A percentile compares a stretch with the other conserved stretches of the same genome.
Conservation (phyloP, 1,140 invertebrate species). For the Aphelinus atriplicis region DNA sequence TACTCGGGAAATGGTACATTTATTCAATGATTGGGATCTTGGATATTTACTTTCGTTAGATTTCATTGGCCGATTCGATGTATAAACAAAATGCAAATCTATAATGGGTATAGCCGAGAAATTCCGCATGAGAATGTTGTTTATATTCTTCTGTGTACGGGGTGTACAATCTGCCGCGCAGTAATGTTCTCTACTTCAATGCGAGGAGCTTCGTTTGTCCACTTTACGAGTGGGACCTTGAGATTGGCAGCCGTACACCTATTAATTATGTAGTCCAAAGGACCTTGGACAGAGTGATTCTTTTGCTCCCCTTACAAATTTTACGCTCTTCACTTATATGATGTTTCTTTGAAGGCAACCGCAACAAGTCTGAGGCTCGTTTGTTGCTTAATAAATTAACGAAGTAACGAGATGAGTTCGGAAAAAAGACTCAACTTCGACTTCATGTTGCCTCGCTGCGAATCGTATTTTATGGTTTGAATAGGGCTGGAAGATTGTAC, state of each 20-base stretch:
- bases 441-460: conserved; percentile 8
- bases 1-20: too few species aligned
- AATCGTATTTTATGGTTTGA: conserved; percentile 28
- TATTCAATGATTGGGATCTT: too few species aligned
- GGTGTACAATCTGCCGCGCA: too few species aligned
- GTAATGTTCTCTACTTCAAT: background rate
- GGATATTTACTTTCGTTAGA: too few species aligned
- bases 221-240: conserved; percentile 25
- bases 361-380: conserved; percentile 18
- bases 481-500: background rate
- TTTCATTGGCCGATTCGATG: too few species aligned
- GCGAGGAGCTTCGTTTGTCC: background rate
- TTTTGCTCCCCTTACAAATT: conserved; percentile 37
- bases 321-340: conserved; percentile 30
- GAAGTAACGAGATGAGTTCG: conserved; percentile 30
- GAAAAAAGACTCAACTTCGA: conserved; percentile 18
- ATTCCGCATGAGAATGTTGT: too few species aligned
- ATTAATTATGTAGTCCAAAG: conserved; percentile 30
- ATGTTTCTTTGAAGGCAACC: conserved; percentile 27
- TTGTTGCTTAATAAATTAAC: conserved; percentile 38
- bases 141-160: too few species aligned
- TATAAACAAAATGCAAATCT: too few species aligned
- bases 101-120: too few species aligned
- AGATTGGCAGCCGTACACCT: conserved; percentile 28
- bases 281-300: conserved; percentile 35